phyloP scores from a whole-genome alignment of 1,140 invertebrate genomes.

The Drosophila pseudoananassae region DNA sequence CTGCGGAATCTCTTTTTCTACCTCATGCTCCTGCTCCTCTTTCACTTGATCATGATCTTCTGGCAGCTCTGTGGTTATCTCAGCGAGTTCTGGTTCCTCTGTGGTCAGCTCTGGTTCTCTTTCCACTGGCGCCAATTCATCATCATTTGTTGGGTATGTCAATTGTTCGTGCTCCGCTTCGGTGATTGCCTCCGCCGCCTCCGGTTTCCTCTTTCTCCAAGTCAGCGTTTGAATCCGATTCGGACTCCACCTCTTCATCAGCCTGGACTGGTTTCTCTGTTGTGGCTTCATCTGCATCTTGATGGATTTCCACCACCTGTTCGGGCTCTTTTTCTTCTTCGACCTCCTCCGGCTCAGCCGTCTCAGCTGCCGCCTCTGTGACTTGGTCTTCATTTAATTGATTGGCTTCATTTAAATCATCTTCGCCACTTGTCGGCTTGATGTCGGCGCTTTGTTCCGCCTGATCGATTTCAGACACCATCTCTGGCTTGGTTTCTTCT shows the following conservation, averaged over 20 bases:
- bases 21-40: slow-evolving; percentile 22
- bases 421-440: slow-evolving; percentile 75
- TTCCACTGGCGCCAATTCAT: slow-evolving; percentile 76
- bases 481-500: slow-evolving; percentile 20
- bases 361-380: slow-evolving; percentile 20
- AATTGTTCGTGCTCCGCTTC: slow-evolving; percentile 75
- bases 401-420: slow-evolving; percentile 82
- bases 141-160: slow-evolving; percentile 82
- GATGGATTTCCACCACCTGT: slow-evolving; percentile 38
- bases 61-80: slow-evolving; percentile 22
- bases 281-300: slow-evolving; percentile 53
- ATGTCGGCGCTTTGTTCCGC: slow-evolving; percentile 72
- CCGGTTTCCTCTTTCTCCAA: slow-evolving; percentile 13
- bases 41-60: slow-evolving; percentile 16
- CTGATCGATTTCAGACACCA: slow-evolving; percentile 52
- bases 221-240: slow-evolving; percentile 20
- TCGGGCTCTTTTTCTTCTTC: slow-evolving; percentile 27
- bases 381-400: slow-evolving; percentile 71
- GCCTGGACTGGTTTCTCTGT: slow-evolving; percentile 10
- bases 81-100: slow-evolving; percentile 49
- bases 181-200: slow-evolving; percentile 61
- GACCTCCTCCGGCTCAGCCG: background rate
- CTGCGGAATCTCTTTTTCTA: slow-evolving; percentile 8
- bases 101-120: slow-evolving; percentile 40
- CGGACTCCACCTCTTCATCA: slow-evolving; percentile 37